Evolutionary conservation across 2,888 invertebrate species (phyloP).

Genomic region (Andrena bicolor): DNA sequence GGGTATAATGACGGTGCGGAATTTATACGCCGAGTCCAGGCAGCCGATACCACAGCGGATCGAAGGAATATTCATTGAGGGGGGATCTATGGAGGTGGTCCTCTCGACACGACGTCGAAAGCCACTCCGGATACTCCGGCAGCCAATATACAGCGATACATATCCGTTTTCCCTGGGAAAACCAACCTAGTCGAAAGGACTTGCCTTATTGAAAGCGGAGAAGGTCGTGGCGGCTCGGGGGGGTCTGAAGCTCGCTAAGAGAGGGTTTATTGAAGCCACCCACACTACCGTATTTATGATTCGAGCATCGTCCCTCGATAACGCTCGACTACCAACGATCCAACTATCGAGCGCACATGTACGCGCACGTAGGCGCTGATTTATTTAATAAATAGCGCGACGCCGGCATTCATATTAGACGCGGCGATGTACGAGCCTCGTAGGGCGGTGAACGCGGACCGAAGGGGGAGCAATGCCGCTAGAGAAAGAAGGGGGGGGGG

Average conservation of each 20-base stretch:
- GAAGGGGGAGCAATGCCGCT: constrained; percentile 9
- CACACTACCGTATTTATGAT: constrained; percentile 63
- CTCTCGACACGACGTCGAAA: constrained; percentile 68
- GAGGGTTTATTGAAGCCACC: constrained; percentile 70
- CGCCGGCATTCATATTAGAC: constrained; percentile 68
- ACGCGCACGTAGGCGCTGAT: constrained; percentile 59
- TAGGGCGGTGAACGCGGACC: constrained; percentile 23
- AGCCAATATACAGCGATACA: constrained; percentile 69
- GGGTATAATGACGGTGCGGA: constrained; percentile 20
- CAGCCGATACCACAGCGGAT: constrained; percentile 40
- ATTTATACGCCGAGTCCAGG: constrained; percentile 21
- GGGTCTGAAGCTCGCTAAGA: constrained; percentile 51
- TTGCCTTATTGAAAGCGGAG: constrained; percentile 69
- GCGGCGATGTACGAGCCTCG: constrained; percentile 31
- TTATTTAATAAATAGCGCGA: constrained; percentile 75
- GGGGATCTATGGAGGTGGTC: constrained; percentile 42
- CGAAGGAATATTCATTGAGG: constrained; percentile 65
- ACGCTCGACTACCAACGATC: constrained; percentile 43
- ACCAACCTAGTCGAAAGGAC: constrained; percentile 69
- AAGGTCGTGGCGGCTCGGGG: constrained; percentile 38
- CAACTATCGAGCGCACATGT: constrained; percentile 30
- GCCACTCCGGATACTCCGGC: constrained; percentile 61
- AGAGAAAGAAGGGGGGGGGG: background rate
- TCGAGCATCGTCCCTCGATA: constrained; percentile 58
- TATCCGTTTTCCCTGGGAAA: constrained; percentile 69